These are phyloP conservation scores for Emys orbicularis DNA, from an alignment of 2,797 vertebrate species.

Conservation along the genomic window DNA sequence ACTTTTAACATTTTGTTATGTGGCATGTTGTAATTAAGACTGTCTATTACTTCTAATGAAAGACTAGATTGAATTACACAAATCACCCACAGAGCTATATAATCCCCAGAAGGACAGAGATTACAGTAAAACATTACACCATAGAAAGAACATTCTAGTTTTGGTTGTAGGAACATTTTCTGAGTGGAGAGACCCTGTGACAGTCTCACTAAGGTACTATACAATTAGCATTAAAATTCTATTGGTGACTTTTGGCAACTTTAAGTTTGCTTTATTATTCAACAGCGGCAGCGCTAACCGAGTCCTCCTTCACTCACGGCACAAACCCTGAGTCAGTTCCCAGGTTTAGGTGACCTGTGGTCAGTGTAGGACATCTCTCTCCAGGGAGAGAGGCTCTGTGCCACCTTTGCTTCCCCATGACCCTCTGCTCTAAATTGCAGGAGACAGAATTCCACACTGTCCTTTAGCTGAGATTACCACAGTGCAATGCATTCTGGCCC, in stretches of 20 bases:
- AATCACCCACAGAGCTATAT: conserved; percentile 65
- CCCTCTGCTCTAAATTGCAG: background rate
- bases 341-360: background rate
- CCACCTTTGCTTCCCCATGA: background rate
- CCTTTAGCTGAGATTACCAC: background rate
- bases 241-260: background rate
- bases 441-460: background rate
- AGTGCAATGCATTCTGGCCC: background rate
- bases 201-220: background rate
- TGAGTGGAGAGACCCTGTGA: conserved; percentile 18
- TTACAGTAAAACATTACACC: conserved; percentile 54
- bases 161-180: conserved; percentile 5
- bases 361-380: background rate
- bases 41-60: conserved; percentile 75
- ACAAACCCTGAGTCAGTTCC: background rate
- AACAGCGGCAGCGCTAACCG: background rate
- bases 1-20: conserved; percentile 76
- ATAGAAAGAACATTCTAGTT: conserved; percentile 42
- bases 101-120: conserved; percentile 59
- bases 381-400: background rate
- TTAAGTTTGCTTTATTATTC: background rate
- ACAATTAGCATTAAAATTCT: conserved; percentile 47
- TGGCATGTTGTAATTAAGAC: conserved; percentile 75
- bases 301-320: background rate
- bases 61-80: conserved; percentile 72